Base-by-base conservation (phyloP, 2,797 vertebrate genomes). In the Sitta carolinensis region DNA sequence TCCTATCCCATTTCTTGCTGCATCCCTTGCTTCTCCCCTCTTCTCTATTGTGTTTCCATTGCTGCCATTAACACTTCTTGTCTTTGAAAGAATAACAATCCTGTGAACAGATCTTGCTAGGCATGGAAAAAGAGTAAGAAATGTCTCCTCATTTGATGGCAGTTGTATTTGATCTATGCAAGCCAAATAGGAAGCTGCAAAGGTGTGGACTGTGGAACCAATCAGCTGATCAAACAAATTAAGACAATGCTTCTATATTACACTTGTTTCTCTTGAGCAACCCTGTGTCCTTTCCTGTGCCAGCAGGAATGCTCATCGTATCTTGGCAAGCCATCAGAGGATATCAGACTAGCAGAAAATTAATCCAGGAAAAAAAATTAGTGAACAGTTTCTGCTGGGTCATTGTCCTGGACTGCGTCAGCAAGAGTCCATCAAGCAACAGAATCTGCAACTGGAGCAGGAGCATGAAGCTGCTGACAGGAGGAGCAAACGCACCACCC, bases 281-380 rank as follows among this genome's bases (percentile, higher is more conserved):
- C 8, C 1, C 59, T 84, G 25, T 25, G 50, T 63, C 17, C 30
- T 42, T 92, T 80, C 54, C 55, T 40, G 38, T 91, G 69, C 62
- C 85, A 90, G 82, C 16, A 40, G 22, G 43, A 82, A 73, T 66
- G 43, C 69, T 94, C 62, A 57, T 86, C 32, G 72, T 83, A 58
- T 76, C n/a, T 73, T 84, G 91, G 83, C 91, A 81, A 81, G 66
- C 32, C 80, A 84, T 69, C 87, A 94, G 69, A 90, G 79, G 58
- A 55, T 73, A 57, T 50, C 61, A 89, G 29, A 42, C 54, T 91
- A 45, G n/a, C 76, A 88, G 34, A 77, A 91, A 67, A 85, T 40
- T 59, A 89, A 76, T 54, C 17, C 57, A 42, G 11, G 5, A 40
- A 17, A 34, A 21, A 59, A 61, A 62, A 42, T 36, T 36, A 15